Percentiles rank a stretch among this genome's conserved stretches.
Evolutionary conservation across 2,113 vertebrate species (phyloP).

Genomic region (Centropristis striata): DNA sequence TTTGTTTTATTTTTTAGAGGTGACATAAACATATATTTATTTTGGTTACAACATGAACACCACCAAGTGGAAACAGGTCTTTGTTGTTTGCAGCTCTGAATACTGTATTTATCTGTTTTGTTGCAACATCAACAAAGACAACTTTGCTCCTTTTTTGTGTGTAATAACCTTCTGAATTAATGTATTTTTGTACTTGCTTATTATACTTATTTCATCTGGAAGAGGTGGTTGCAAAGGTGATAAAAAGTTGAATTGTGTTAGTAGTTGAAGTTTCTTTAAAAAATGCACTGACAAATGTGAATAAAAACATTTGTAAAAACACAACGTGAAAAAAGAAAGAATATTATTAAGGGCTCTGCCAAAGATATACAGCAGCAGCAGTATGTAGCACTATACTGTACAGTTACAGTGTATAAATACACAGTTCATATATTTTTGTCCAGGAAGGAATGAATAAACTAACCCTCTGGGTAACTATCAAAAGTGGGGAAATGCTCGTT

Average conservation of each 20-base stretch:
- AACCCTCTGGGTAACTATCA: not conserved
- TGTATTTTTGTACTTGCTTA: no score
- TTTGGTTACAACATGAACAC: not conserved
- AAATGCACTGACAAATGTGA: not conserved
- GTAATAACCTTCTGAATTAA: not conserved
- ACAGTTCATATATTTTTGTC: not conserved
- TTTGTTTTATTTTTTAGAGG: not conserved
- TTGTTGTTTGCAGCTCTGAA: no score
- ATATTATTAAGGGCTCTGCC: not conserved
- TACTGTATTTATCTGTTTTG: not conserved
- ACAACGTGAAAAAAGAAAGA: not conserved
- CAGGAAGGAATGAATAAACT: not conserved
- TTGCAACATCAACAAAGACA: not conserved
- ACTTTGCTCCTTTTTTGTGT: not conserved
- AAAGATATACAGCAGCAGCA: not conserved
- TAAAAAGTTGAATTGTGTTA: not conserved
- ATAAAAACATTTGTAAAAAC: not conserved
- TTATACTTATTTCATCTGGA: no score
- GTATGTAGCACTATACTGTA: not conserved
- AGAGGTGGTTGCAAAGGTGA: no score
- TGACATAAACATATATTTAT: not conserved
- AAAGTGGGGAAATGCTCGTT: not conserved
- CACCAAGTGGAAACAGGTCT: no score
- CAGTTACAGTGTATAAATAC: not conserved
- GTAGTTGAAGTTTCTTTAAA: not conserved